These are phyloP conservation scores for Delphinus delphis DNA, from an alignment of 2,113 vertebrate genomes.

Conservation along the genomic window DNA sequence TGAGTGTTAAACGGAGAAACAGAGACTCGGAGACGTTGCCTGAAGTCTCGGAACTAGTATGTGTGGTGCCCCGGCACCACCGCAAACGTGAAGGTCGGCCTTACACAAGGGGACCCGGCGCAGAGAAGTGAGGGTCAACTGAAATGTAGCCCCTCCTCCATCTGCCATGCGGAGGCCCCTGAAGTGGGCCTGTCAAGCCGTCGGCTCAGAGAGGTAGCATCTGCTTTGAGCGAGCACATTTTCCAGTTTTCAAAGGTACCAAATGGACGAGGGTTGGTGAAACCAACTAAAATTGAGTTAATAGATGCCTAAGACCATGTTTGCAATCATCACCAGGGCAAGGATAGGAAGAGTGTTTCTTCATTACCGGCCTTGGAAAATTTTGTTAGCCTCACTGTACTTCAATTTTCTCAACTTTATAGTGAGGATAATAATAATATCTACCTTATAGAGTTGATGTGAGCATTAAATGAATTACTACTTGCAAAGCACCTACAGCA, in stretches of 20 bases:
- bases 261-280: fast-evolving
- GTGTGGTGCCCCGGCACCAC: neutral
- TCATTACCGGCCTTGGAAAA: neutral
- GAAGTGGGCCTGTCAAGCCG: neutral
- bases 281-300: too few species aligned
- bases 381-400: neutral
- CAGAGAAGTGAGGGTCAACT: neutral
- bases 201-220: neutral
- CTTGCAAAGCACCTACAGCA: neutral
- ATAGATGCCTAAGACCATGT: neutral
- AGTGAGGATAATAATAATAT: neutral
- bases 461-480: neutral
- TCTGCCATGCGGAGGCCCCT: neutral
- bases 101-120: fast-evolving
- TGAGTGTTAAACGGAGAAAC: neutral
- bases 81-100: neutral
- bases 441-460: neutral
- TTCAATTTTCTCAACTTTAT: neutral
- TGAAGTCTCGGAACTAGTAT: fast-evolving
- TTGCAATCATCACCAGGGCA: neutral
- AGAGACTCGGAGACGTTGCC: neutral
- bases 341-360: too few species aligned
- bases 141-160: fast-evolving
- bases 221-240: neutral
- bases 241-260: neutral